phyloP scores from a whole-genome alignment of 2,888 invertebrate species.

The Sminthurinus aureus region DNA sequence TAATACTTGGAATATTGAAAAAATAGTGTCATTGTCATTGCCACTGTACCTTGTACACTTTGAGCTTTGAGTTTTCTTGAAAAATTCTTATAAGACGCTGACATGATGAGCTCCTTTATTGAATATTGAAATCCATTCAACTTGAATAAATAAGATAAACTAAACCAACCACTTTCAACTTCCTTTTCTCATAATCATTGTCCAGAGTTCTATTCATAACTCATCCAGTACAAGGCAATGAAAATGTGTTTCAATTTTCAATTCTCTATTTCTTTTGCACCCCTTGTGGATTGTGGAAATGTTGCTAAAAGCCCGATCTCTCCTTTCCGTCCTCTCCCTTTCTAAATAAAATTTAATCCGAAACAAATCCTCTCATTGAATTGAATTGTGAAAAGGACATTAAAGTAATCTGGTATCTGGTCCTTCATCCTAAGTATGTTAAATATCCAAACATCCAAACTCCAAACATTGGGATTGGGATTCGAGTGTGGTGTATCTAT shows the following conservation, averaged over 20 bases:
- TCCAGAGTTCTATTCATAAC: background rate
- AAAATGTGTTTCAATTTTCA: background rate
- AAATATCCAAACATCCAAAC: background rate
- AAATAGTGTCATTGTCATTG: conserved; percentile 16
- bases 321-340: background rate
- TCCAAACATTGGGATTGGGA: background rate
- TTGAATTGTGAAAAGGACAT: background rate
- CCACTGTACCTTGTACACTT: background rate
- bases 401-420: background rate
- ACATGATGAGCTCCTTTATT: background rate
- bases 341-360: background rate
- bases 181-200: background rate
- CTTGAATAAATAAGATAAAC: background rate
- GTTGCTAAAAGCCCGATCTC: background rate
- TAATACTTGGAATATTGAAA: no score
- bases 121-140: background rate
- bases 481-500: no score
- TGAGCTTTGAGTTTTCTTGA: background rate
- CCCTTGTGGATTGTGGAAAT: background rate
- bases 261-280: no score
- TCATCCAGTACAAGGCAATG: no score
- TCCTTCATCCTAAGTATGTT: background rate
- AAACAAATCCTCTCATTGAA: background rate
- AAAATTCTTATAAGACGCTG: background rate
- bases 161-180: background rate